Conservation (phyloP, 1,140 invertebrate genomes). For the Drosophila trapezifrons region DNA sequence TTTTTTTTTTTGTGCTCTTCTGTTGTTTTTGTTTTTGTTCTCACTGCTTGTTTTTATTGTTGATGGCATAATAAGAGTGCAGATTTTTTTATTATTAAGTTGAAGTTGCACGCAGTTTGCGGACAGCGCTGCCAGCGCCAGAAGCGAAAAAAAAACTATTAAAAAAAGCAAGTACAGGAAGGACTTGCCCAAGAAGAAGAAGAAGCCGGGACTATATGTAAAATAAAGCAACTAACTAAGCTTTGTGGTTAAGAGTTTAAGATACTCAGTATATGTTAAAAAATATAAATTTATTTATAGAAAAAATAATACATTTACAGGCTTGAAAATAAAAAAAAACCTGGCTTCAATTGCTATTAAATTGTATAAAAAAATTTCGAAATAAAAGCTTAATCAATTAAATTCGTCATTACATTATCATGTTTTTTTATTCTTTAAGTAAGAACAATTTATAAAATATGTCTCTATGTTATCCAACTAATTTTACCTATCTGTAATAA, state of each 20-base stretch:
- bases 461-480: too few relatives aligned
- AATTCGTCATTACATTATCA: too few relatives aligned
- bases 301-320: too few relatives aligned
- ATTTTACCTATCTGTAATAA: background rate
- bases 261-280: background rate
- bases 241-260: background rate
- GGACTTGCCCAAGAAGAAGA: constrained; percentile 7
- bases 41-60: constrained; percentile 69
- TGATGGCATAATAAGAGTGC: constrained; percentile 77
- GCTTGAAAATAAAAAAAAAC: too few relatives aligned
- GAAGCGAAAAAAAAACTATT: constrained; percentile 20
- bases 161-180: constrained; percentile 19
- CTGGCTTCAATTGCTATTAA: too few relatives aligned
- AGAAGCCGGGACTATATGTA: constrained; percentile 34
- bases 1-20: constrained; percentile 17
- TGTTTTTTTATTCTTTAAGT: too few relatives aligned
- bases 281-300: background rate
- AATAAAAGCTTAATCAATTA: too few relatives aligned
- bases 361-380: too few relatives aligned
- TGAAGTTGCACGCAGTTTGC: constrained; percentile 75
- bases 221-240: constrained; percentile 50
- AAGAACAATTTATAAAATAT: too few relatives aligned
- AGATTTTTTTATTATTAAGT: constrained; percentile 75
- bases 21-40: constrained; percentile 41
- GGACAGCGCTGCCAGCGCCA: constrained; percentile 44